Conservation (phyloP, 2,888 invertebrate species). For the Molorchus minor region DNA sequence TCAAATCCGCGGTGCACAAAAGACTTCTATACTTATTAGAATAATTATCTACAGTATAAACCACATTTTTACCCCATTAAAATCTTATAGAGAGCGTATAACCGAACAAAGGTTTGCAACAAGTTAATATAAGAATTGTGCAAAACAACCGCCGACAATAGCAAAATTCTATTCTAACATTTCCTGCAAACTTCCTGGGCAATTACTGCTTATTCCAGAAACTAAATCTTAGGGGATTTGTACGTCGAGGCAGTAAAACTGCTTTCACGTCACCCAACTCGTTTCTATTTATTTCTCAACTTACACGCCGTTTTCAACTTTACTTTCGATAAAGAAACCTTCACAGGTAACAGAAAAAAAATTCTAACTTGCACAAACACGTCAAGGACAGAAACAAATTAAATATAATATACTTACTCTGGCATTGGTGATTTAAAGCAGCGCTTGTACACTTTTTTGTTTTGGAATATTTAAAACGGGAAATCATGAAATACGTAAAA, state of each 20-base stretch:
- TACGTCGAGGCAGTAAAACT: constrained; percentile 33
- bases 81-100: background rate
- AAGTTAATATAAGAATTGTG: constrained; percentile 31
- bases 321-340: too few relatives aligned
- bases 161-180: constrained; percentile 43
- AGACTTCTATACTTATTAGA: too few relatives aligned
- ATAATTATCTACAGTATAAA: too few relatives aligned
- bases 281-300: constrained; percentile 33
- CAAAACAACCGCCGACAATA: constrained; percentile 39
- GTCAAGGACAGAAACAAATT: too few relatives aligned
- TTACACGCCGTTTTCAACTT: constrained; percentile 2
- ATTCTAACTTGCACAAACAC: too few relatives aligned
- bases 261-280: constrained; percentile 35
- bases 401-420: too few relatives aligned
- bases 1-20: too few relatives aligned
- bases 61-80: constrained; percentile 9
- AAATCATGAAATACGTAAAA: too few relatives aligned
- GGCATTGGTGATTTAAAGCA: too few relatives aligned
- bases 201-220: constrained; percentile 44
- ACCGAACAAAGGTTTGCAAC: constrained; percentile 2
- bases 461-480: too few relatives aligned
- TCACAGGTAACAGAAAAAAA: too few relatives aligned
- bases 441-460: too few relatives aligned
- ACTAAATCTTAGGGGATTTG: constrained; percentile 43
- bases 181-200: constrained; percentile 43